phyloP scores from a whole-genome alignment of 2,888 invertebrate species.

The Cephus pulcher region DNA sequence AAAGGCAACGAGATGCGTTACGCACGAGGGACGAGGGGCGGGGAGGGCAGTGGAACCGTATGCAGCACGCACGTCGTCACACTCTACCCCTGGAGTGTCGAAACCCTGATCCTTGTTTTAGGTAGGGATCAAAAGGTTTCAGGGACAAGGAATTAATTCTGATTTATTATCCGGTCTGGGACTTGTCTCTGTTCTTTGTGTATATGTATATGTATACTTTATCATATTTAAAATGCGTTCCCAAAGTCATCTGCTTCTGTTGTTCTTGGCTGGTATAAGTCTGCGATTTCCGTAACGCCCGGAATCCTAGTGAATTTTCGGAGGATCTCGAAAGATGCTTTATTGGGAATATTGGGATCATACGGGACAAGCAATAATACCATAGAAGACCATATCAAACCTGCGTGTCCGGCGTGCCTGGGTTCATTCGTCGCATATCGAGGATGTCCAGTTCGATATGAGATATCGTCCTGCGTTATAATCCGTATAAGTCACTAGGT shows the following conservation, averaged over 20 bases:
- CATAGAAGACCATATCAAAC: slow-evolving; percentile 47
- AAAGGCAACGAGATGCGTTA: slow-evolving; percentile 28
- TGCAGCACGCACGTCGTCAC: slow-evolving; percentile 27
- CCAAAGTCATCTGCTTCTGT: background rate
- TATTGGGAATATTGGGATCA: slow-evolving; percentile 53
- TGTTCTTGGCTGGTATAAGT: background rate
- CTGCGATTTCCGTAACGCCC: background rate
- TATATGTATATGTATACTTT: slow-evolving; percentile 2
- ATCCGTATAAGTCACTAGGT: slow-evolving; percentile 60
- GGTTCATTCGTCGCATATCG: slow-evolving; percentile 65
- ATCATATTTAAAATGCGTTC: background rate
- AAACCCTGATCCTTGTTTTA: background rate
- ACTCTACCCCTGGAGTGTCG: slow-evolving; percentile 13
- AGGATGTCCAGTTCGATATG: slow-evolving; percentile 62
- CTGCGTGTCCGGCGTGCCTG: slow-evolving; percentile 56
- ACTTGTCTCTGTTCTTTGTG: slow-evolving; percentile 6
- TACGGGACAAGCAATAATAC: slow-evolving; percentile 56
- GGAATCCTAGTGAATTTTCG: background rate
- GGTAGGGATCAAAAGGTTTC: background rate
- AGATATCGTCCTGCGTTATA: slow-evolving; percentile 61
- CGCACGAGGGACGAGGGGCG: slow-evolving; percentile 11
- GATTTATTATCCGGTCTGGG: slow-evolving; percentile 17
- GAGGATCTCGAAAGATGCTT: slow-evolving; percentile 5
- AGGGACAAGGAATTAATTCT: slow-evolving; percentile 21
- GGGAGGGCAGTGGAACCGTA: slow-evolving; percentile 3